Percentiles rank a stretch among this genome's conserved stretches.
Evolutionary conservation across 2,797 vertebrate genomes (phyloP).

Genomic region (Schizopygopsis malacanthus): DNA sequence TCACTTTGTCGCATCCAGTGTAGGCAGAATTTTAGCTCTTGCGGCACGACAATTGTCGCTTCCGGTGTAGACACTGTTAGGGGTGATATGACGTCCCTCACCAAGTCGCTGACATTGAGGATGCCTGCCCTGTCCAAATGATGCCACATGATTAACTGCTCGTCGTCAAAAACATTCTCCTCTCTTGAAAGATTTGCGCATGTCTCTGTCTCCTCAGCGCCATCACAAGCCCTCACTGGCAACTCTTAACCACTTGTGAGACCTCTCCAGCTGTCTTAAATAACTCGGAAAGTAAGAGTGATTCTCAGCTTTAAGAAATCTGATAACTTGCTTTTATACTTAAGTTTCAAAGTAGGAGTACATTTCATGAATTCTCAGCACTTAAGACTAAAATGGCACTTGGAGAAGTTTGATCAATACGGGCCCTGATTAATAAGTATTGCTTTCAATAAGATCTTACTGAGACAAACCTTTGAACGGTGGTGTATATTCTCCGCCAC

Average conservation of each 20-base stretch:
- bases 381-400: no score
- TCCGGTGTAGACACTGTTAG: no score
- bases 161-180: background rate
- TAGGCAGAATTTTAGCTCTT: no score
- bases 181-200: background rate
- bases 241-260: background rate
- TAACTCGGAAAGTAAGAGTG: no score
- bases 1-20: no score
- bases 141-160: background rate
- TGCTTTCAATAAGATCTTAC: background rate
- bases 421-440: no score
- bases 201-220: background rate
- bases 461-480: background rate
- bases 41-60: no score
- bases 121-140: background rate
- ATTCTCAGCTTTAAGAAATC: no score
- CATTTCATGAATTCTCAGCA: no score
- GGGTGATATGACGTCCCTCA: background rate
- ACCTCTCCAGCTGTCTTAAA: background rate
- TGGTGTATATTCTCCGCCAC: background rate
- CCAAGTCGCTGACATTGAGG: background rate
- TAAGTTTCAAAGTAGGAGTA: no score
- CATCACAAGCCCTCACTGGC: background rate
- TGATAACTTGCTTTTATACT: no score
- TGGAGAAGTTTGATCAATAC: no score